Base-by-base conservation (phyloP, 2,797 vertebrate species). In the Sebastes glaucus region DNA sequence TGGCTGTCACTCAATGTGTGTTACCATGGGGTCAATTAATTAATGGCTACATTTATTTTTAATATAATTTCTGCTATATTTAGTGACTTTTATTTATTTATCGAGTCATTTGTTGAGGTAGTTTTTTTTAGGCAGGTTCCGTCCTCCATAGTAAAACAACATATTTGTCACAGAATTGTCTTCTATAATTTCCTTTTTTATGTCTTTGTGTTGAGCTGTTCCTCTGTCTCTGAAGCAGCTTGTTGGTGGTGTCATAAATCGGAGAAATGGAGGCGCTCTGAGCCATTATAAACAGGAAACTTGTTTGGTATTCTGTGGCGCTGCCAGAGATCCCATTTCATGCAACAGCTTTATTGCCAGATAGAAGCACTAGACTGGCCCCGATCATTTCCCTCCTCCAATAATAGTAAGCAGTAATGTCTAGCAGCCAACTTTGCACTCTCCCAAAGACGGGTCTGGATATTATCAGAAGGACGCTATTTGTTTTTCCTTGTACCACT, bases 311-410 rank as follows among this genome's bases (percentile, higher is more conserved):
- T 71, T 85, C 78, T 25, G 0, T 18, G 49, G 35, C 6, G 28
- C 62, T 69, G 20, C 68, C 75, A 71, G n/a, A 64, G 65, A 83
- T 81, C 70, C 25, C 22, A 73, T 87, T 85, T 77, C 69, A 59
- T 53, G 53, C 46, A 76, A 74, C 65, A 1, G 49, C 65, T 84
- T 84, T 83, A 78, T 65, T 80, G 70, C 35, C 57, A 65, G 52
- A 80, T 25, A 53, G 72, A 66, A 73, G 57, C 65, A 35, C 25
- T 30, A 35, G 27, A 86, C 22, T 25, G 56, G 23, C 14, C 80
- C 67, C 5, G 18, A 72, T 87, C 11, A 56, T 64, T 76, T 25
- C 5, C 28, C 18, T 35, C 55, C 7, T 67, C 30, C 49, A 59
- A 32, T 74, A 63, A 78, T 42, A 74, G 28, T 11, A 4, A 23